phyloP scores from a whole-genome alignment of 2,113 vertebrate species.

The Steatornis caripensis region DNA sequence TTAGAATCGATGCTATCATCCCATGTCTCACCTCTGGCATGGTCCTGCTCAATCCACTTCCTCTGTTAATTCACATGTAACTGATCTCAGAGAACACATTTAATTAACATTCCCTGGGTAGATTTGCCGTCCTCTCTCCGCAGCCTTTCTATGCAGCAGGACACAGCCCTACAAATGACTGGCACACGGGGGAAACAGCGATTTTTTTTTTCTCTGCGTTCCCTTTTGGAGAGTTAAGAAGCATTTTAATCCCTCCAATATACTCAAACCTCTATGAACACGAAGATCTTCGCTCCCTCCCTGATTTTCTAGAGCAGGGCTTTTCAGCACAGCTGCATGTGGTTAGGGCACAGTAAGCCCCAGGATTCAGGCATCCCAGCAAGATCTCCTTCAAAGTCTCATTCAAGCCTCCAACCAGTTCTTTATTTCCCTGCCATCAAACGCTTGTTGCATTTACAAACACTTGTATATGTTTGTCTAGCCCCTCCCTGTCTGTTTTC shows the following conservation, averaged over 20 bases:
- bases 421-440: neutral
- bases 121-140: neutral
- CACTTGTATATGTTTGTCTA: neutral
- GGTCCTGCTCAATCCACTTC: neutral
- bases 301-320: neutral
- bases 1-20: neutral
- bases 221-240: neutral
- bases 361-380: neutral
- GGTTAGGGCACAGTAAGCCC: neutral
- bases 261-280: neutral
- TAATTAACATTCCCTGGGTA: neutral
- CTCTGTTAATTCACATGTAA: neutral
- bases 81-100: neutral
- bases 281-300: neutral
- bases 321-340: neutral
- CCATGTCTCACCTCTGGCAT: neutral
- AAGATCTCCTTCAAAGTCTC: neutral
- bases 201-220: neutral
- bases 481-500: neutral
- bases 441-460: neutral
- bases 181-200: rapidly evolving
- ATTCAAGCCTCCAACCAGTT: neutral
- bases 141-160: neutral
- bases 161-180: neutral
- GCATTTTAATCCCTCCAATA: neutral